phyloP scores from a whole-genome alignment of 2,113 vertebrate species.

The Tachycineta bicolor region DNA sequence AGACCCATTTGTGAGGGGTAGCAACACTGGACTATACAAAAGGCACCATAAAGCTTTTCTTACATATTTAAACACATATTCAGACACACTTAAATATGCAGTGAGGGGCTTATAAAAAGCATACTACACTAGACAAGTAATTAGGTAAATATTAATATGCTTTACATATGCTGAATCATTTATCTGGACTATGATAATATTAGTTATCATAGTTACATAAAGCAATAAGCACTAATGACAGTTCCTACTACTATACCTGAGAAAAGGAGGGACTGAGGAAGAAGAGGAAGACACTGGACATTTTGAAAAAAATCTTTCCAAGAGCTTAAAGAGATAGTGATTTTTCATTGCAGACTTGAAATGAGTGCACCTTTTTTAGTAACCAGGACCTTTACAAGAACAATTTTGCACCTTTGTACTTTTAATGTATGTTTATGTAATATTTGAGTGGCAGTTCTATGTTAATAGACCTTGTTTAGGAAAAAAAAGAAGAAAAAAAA shows the following conservation, averaged over 20 bases:
- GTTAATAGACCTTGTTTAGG: constrained; percentile 70
- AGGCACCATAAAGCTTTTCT: not conserved
- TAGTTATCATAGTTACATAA: not conserved
- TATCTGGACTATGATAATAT: not conserved
- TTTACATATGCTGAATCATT: not conserved
- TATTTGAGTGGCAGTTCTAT: constrained; percentile 53
- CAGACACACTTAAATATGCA: not conserved
- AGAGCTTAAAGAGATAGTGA: not conserved
- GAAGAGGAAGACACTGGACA: not conserved
- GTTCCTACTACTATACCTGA: not conserved
- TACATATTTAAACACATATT: not conserved
- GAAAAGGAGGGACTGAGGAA: not conserved
- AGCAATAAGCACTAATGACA: not conserved
- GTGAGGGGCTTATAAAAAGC: not conserved
- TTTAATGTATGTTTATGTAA: constrained; percentile 72
- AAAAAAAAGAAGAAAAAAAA: not conserved
- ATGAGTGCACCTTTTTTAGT: not conserved
- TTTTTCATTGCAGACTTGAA: not conserved
- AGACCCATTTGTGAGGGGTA: not conserved
- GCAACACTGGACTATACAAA: not conserved
- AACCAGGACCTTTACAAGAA: constrained; percentile 40
- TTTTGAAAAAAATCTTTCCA: not conserved
- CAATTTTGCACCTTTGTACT: constrained; percentile 51
- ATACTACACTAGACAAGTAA: not conserved
- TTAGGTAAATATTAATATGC: constrained; percentile 12